These are phyloP conservation scores for Alces alces DNA, from an alignment of 2,113 vertebrate species.

Conservation along the genomic window DNA sequence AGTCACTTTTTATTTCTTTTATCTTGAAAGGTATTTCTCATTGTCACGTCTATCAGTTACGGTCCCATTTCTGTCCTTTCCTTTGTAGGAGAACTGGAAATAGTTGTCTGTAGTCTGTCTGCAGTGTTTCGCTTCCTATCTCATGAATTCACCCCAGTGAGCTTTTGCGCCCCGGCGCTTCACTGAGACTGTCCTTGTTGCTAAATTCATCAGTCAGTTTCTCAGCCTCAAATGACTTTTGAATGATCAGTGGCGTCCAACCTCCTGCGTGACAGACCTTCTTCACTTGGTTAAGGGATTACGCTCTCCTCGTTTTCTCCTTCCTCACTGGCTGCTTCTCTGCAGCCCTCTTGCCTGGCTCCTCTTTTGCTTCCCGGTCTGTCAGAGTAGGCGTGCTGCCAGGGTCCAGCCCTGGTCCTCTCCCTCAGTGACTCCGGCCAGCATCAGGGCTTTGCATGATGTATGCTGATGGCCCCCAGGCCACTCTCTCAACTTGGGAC, in stretches of 20 bases:
- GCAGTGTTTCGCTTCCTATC: not conserved
- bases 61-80: not conserved
- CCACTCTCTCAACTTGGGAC: not conserved
- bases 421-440: not conserved
- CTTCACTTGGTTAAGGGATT: not conserved
- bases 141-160: not conserved
- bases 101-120: not conserved
- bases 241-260: not conserved
- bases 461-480: not conserved
- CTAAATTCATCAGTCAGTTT: not conserved
- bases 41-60: not conserved
- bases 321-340: not conserved
- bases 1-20: not conserved
- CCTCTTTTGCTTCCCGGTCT: not conserved
- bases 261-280: not conserved
- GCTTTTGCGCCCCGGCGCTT: not conserved
- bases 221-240: not conserved
- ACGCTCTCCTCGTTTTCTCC: not conserved
- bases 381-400: not conserved
- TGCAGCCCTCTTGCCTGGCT: not conserved
- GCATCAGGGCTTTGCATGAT: not conserved
- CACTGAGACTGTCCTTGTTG: not conserved
- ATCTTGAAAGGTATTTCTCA: not conserved
- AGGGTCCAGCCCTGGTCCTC: not conserved
- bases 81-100: not conserved